Percentiles rank a stretch among this genome's conserved stretches.
Conservation (phyloP, 2,888 invertebrate species). For the Nomada hirtipes region DNA sequence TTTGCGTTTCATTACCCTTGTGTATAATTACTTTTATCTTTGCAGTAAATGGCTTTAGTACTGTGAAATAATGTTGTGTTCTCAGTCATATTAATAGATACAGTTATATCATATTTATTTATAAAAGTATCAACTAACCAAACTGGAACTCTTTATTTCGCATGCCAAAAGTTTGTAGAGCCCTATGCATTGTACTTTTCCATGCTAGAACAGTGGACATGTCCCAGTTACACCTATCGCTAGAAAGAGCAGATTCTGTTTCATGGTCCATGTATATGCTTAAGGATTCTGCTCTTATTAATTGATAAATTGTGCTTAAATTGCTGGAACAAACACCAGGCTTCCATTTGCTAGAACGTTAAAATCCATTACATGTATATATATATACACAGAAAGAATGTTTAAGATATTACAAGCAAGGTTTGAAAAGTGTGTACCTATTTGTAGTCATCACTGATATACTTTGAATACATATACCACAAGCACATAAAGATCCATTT, state of each 20-base stretch:
- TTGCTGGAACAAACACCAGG: conserved; percentile 87
- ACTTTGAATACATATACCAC: conserved; percentile 91
- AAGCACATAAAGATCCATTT: conserved; percentile 89
- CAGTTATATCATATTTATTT: not conserved
- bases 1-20: conserved; percentile 87
- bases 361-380: not conserved
- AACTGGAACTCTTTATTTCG: conserved; percentile 92
- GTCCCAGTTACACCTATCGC: conserved; percentile 75
- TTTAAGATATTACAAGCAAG: not conserved
- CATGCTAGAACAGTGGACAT: conserved; percentile 88
- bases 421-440: conserved; percentile 85
- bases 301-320: conserved; percentile 88
- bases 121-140: conserved; percentile 86
- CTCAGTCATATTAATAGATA: not conserved
- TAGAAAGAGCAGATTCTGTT: conserved; percentile 79
- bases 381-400: not conserved
- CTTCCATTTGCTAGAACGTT: conserved; percentile 90
- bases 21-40: conserved; percentile 92
- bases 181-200: conserved; percentile 91
- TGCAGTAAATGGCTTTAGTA: conserved; percentile 91
- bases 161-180: conserved; percentile 91
- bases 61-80: conserved; percentile 82
- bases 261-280: conserved; percentile 92
- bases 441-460: conserved; percentile 93
- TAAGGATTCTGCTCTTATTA: conserved; percentile 91